A percentile compares a stretch with the other conserved stretches of the same genome.
These are phyloP conservation scores for Drosophila pegasa DNA, from an alignment of 2,888 invertebrate species.

Conservation along the genomic window DNA sequence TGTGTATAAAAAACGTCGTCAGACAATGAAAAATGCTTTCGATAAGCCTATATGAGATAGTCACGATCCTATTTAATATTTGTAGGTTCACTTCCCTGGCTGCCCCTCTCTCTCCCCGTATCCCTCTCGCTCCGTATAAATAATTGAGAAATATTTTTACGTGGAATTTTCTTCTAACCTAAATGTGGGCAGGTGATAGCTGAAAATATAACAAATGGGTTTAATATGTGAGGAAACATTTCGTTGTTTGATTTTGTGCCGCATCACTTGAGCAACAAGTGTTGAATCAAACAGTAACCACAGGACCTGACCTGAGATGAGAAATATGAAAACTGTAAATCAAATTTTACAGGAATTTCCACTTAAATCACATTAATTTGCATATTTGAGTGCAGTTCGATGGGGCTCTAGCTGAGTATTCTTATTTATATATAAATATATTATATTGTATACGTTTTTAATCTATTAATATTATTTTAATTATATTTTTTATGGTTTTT, in stretches of 20 bases:
- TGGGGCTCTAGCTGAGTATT: no score
- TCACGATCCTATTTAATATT: slow-evolving; percentile 55
- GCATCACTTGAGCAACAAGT: slow-evolving; percentile 46
- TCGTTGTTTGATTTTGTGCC: slow-evolving; percentile 57
- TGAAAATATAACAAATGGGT: slow-evolving; percentile 58
- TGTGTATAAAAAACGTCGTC: slow-evolving; percentile 20
- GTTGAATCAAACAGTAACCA: slow-evolving; percentile 22
- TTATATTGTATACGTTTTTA: no score
- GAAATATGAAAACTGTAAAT: neutral
- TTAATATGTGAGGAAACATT: slow-evolving; percentile 49
- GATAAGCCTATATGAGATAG: slow-evolving; percentile 40
- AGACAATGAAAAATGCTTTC: slow-evolving; percentile 66
- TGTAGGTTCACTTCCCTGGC: slow-evolving; percentile 5
- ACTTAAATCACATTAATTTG: neutral
- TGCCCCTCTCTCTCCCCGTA: neutral
- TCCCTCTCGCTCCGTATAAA: slow-evolving; percentile 3
- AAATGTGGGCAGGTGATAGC: slow-evolving; percentile 65
- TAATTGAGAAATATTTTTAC: slow-evolving; percentile 70
- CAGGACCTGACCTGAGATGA: neutral
- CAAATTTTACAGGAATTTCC: neutral
- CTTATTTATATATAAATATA: no score
- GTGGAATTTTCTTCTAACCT: slow-evolving; percentile 58
- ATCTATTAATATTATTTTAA: no score
- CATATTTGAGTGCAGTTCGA: neutral
- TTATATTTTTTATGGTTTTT: no score